These are phyloP conservation scores for Hoplodrina ambigua DNA, from an alignment of 2,888 invertebrate genomes.

Conservation along the genomic window DNA sequence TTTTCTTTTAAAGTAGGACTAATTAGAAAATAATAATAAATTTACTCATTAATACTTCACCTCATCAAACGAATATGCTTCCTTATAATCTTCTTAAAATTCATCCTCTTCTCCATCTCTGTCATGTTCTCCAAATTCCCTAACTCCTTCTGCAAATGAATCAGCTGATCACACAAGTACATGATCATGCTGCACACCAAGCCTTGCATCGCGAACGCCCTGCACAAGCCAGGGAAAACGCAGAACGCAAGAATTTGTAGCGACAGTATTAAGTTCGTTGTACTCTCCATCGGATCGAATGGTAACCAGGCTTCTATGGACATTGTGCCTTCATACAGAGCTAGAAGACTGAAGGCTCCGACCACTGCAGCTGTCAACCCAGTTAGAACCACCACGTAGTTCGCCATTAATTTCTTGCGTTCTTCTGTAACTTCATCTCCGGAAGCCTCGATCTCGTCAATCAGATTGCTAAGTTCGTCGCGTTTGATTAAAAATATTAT, in stretches of 20 bases:
- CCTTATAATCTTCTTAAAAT: constrained; percentile 74
- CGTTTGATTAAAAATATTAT: constrained; percentile 73
- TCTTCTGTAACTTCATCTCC: constrained; percentile 75
- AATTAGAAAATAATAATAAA: too few species aligned
- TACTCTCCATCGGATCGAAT: constrained; percentile 75
- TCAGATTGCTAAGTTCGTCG: constrained; percentile 68
- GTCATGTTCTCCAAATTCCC: constrained; percentile 68
- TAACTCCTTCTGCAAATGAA: constrained; percentile 73
- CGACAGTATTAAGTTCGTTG: constrained; percentile 71
- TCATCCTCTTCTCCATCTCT: constrained; percentile 66
- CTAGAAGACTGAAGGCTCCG: constrained; percentile 69
- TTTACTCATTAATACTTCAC: constrained; percentile 63
- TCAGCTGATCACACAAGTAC: constrained; percentile 83
- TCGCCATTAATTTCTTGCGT: constrained; percentile 72
- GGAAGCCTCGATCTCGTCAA: constrained; percentile 75
- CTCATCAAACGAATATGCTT: constrained; percentile 82
- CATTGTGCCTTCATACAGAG: constrained; percentile 75
- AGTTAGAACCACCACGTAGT: constrained; percentile 69
- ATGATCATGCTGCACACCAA: constrained; percentile 80
- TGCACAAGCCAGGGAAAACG: constrained; percentile 73
- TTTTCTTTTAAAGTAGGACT: too few species aligned
- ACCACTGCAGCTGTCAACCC: constrained; percentile 64
- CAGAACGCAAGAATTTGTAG: constrained; percentile 70
- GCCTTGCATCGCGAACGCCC: constrained; percentile 81
- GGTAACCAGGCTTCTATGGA: constrained; percentile 82